phyloP scores from a whole-genome alignment of 1,140 invertebrate genomes.

The Drosophila malerkotliana region DNA sequence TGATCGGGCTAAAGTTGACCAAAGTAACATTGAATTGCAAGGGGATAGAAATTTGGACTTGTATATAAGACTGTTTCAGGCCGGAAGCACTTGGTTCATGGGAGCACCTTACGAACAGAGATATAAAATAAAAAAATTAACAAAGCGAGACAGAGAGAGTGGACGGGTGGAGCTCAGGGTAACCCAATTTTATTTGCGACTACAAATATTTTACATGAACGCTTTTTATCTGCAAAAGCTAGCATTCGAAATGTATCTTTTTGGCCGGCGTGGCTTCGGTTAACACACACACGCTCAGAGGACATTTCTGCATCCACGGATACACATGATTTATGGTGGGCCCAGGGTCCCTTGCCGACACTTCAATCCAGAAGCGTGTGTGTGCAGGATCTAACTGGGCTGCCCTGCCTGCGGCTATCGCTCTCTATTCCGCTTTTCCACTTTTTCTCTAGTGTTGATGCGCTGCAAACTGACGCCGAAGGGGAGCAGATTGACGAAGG shows the following conservation, averaged over 20 bases:
- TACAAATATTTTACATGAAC: constrained; percentile 72
- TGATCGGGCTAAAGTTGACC: no score
- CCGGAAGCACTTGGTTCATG: no score
- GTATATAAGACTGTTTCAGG: no score
- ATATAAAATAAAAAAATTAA: background rate
- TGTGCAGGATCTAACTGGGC: background rate
- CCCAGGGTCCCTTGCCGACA: constrained; percentile 41
- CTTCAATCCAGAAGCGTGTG: constrained; percentile 6
- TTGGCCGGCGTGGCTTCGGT: constrained; percentile 52
- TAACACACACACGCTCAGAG: constrained; percentile 7
- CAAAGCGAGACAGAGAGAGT: constrained; percentile 16
- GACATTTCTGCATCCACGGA: constrained; percentile 5
- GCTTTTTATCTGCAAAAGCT: constrained; percentile 75
- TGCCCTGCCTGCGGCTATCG: background rate
- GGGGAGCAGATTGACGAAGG: background rate
- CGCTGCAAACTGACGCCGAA: constrained; percentile 33
- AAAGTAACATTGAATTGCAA: no score
- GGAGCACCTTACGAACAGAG: no score
- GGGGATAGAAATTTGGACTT: no score
- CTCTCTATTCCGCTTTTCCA: constrained; percentile 4
- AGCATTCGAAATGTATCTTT: constrained; percentile 76
- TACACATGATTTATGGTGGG: constrained; percentile 75
- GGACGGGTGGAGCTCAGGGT: constrained; percentile 51
- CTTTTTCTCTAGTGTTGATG: constrained; percentile 57
- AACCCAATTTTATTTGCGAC: constrained; percentile 69